These are phyloP conservation scores for Galerucella calmariensis DNA, from an alignment of 2,888 invertebrate genomes.

Conservation along the genomic window DNA sequence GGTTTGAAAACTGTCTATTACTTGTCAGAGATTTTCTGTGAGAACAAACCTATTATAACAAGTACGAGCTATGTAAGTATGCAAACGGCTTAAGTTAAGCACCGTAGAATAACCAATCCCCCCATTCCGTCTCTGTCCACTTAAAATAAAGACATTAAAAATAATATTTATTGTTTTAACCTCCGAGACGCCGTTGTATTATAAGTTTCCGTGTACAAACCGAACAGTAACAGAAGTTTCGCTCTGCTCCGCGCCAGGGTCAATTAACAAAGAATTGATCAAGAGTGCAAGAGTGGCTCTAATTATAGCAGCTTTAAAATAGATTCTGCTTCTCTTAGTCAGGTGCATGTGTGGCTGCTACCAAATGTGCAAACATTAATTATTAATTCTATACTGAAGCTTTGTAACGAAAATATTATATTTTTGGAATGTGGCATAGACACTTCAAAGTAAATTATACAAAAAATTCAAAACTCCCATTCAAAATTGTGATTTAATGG, in stretches of 20 bases:
- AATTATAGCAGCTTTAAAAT: slow-evolving; percentile 43
- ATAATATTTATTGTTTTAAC: slow-evolving; percentile 12
- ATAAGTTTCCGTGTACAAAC: slow-evolving; percentile 4
- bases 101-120: not conserved
- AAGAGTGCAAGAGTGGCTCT: slow-evolving; percentile 35
- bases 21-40: too few relatives aligned
- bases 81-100: not conserved
- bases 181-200: not conserved
- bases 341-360: slow-evolving; percentile 37
- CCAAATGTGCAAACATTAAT: slow-evolving; percentile 30
- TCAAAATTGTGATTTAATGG: too few relatives aligned
- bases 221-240: slow-evolving; percentile 8
- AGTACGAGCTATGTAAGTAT: not conserved
- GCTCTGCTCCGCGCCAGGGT: slow-evolving; percentile 39
- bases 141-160: slow-evolving; percentile 8
- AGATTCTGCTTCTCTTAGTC: slow-evolving; percentile 40
- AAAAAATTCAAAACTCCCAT: too few relatives aligned
- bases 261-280: slow-evolving; percentile 44
- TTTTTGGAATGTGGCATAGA: not conserved
- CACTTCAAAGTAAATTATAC: too few relatives aligned
- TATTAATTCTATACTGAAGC: slow-evolving; percentile 10
- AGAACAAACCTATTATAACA: not conserved
- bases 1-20: too few relatives aligned
- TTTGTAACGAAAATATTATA: not conserved
- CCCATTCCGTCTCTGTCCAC: not conserved